Evolutionary conservation across 2,797 vertebrate species (phyloP), one percentile per base, ranked within the genome.

Genomic region (Lutjanus campechanus): DNA sequence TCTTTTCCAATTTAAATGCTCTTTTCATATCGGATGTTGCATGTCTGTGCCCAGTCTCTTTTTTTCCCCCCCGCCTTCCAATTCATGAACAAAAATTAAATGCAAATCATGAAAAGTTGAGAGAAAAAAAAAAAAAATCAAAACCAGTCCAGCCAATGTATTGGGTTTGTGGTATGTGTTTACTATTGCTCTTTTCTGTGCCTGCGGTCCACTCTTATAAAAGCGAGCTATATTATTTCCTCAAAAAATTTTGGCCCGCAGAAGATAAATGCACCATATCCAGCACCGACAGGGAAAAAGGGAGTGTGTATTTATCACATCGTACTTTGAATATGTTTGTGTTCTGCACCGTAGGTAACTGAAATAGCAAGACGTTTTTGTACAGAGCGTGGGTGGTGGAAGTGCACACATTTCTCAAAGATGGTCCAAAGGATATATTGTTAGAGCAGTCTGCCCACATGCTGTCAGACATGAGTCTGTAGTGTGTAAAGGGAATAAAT

Each of bases 401-500:
- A 76, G 79, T 69, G 76, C 54, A 61, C 41, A 68, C 20, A 80
- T 73, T 79, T 69, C 73, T 82, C 65, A 75, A 61, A 87, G 68
- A 83, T 61, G 53, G 49, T 82, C 53, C 58, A 71, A 81, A 81
- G 71, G 65, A 78, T 84, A 70, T 83, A 79, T 85, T 87, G 85
- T 89, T 85, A 54, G 67, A 86, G 63, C 81, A 79, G 75, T 88
- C 73, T 83, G 49, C 84, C 83, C 77, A 86, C 83, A 82, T 74
- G 68, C 80, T 89, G 83, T 90, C 84, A 87, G 66, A 83, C 76
- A 49, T 66, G 69, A 84, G 50, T 68, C 29, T 84, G 64, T 74
- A 64, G 69, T 79, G 72, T 88, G 72, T 83, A 84, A 81, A 86
- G 75, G 89, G 77, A 92, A 89, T 77, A 87, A 83, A 82, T 87